Conservation (phyloP, 1,140 invertebrate genomes). For the Panagrolaimus sp. region DNA sequence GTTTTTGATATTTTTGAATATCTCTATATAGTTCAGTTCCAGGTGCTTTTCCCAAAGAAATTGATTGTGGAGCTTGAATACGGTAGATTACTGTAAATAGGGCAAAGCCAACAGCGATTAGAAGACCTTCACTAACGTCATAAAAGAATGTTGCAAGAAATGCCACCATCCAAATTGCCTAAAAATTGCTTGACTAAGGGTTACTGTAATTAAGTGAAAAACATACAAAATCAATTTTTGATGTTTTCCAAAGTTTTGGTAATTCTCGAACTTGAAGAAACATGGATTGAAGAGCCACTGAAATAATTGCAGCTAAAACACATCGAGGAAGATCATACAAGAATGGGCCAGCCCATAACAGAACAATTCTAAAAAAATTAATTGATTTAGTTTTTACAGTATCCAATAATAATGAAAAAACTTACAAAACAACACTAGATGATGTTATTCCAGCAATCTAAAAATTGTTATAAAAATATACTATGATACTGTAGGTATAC, state of each 20-base stretch:
- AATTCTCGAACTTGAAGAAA: conserved; percentile 3
- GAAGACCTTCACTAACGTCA: conserved; percentile 4
- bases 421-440: background rate
- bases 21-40: background rate
- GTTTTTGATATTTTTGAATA: background rate
- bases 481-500: background rate
- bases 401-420: no score
- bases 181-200: background rate
- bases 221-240: conserved; percentile 3
- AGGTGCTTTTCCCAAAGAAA: background rate
- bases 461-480: background rate
- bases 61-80: background rate
- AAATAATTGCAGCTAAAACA: background rate
- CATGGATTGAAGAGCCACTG: background rate
- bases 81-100: background rate
- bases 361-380: no score
- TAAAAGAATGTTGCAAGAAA: background rate
- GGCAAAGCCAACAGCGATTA: background rate
- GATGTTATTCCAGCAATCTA: background rate
- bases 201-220: background rate
- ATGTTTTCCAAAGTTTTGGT: background rate
- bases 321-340: background rate
- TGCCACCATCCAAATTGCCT: conserved; percentile 11
- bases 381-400: no score
- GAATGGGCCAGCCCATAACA: conserved; percentile 2